phyloP scores from a whole-genome alignment of 2,888 invertebrate genomes.

The Lasioglossum malachurum region DNA sequence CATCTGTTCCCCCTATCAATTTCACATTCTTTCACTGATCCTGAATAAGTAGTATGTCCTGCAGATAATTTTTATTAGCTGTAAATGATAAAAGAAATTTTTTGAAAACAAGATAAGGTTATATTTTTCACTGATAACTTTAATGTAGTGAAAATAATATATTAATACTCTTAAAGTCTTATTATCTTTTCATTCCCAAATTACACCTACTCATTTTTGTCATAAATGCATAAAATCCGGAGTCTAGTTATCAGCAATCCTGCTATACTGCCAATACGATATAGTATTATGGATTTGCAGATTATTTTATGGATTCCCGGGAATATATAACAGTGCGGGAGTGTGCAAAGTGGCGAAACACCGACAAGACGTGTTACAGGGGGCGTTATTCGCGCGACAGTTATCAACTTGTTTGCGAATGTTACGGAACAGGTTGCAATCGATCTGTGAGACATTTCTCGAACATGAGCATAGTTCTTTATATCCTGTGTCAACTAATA shows the following conservation, averaged over 20 bases:
- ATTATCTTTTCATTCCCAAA: too few species aligned
- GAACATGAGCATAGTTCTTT: neutral
- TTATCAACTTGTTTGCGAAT: constrained; percentile 77
- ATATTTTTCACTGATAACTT: too few species aligned
- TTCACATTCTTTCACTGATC: neutral
- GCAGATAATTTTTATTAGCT: too few species aligned
- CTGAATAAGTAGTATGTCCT: too few species aligned
- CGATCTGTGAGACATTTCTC: constrained; percentile 55
- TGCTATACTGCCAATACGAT: neutral
- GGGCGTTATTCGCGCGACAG: constrained; percentile 74
- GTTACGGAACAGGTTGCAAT: constrained; percentile 74
- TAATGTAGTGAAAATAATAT: too few species aligned
- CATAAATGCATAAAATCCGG: too few species aligned
- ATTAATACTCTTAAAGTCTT: too few species aligned
- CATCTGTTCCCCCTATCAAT: neutral
- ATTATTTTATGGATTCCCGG: constrained; percentile 73
- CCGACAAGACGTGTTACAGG: constrained; percentile 71
- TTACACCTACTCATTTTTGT: too few species aligned
- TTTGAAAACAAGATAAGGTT: too few species aligned
- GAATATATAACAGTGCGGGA: constrained; percentile 72
- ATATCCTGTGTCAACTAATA: constrained; percentile 44
- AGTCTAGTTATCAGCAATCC: neutral
- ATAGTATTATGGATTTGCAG: constrained; percentile 56
- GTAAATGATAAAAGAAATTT: too few species aligned
- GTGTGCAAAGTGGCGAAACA: constrained; percentile 70